Evolutionary conservation across 2,113 vertebrate species (phyloP).

Genomic region (Nipponia nippon): DNA sequence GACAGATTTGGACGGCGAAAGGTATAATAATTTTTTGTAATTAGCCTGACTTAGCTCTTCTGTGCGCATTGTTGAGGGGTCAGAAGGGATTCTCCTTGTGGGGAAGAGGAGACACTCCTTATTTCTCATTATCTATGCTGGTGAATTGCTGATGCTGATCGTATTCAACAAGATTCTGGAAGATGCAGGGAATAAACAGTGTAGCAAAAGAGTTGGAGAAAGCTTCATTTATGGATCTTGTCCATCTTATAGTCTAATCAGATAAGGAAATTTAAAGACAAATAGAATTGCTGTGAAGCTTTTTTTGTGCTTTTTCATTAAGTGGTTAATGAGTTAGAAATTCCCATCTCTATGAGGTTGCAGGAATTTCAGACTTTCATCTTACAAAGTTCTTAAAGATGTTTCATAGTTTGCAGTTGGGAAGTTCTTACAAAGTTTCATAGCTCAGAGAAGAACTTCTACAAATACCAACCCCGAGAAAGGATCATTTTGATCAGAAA

Average conservation of each 20-base stretch:
- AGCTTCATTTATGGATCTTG: neutral
- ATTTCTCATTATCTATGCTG: neutral
- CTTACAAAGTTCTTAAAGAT: neutral
- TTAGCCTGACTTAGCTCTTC: neutral
- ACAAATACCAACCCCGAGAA: neutral
- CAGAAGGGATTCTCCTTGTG: neutral
- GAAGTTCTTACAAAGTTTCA: neutral
- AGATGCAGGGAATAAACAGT: neutral
- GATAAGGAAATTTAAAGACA: neutral
- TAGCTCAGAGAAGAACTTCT: neutral
- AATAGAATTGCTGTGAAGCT: neutral
- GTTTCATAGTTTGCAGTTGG: rapidly evolving
- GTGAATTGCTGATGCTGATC: neutral
- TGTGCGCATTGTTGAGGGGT: neutral
- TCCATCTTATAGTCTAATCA: neutral
- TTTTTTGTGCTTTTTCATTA: neutral
- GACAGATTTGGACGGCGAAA: neutral
- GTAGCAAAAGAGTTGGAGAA: neutral
- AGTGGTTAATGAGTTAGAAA: neutral
- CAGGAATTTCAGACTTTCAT: neutral
- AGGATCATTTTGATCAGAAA: neutral
- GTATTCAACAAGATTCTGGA: neutral
- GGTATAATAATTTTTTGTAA: neutral
- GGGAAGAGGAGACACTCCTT: neutral
- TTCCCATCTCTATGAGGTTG: neutral